Percentiles rank a stretch among this genome's conserved stretches.
These are phyloP conservation scores for Enteromius argenteus DNA, from an alignment of 2,797 vertebrate genomes.

Conservation along the genomic window DNA sequence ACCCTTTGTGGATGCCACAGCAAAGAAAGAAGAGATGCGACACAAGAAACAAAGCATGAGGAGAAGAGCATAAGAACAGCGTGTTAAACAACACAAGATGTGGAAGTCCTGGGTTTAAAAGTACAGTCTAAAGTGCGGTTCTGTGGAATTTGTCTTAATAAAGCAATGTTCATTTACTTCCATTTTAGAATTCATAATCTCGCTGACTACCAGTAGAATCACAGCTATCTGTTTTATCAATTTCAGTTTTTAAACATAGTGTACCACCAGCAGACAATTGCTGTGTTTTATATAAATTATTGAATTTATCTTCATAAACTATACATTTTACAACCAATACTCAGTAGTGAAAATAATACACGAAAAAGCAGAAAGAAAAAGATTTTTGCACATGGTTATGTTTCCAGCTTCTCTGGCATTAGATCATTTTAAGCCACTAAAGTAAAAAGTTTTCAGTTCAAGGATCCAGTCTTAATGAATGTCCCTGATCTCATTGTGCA, in stretches of 20 bases:
- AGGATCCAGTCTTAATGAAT: not conserved
- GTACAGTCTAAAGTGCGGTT: not conserved
- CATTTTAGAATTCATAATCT: not conserved
- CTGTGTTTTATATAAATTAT: not conserved
- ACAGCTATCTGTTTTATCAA: not conserved
- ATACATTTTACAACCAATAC: not conserved
- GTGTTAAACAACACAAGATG: constrained; percentile 1
- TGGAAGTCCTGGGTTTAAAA: not conserved
- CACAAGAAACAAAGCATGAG: constrained; percentile 15
- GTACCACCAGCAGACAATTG: too few relatives aligned
- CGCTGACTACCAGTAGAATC: not conserved
- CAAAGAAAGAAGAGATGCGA: not conserved
- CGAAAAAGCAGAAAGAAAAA: not conserved
- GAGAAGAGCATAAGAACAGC: constrained; percentile 2
- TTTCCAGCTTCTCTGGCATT: not conserved
- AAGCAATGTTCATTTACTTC: not conserved
- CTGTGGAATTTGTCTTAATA: not conserved
- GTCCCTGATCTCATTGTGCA: not conserved
- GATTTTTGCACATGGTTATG: not conserved
- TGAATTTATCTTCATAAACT: not conserved
- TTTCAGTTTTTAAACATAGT: not conserved
- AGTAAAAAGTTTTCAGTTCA: not conserved
- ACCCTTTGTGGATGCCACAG: constrained; percentile 5
- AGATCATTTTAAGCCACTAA: not conserved
- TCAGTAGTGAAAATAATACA: not conserved